Conservation (phyloP, 2,888 invertebrate genomes). For the Bhutanitis thaidina region DNA sequence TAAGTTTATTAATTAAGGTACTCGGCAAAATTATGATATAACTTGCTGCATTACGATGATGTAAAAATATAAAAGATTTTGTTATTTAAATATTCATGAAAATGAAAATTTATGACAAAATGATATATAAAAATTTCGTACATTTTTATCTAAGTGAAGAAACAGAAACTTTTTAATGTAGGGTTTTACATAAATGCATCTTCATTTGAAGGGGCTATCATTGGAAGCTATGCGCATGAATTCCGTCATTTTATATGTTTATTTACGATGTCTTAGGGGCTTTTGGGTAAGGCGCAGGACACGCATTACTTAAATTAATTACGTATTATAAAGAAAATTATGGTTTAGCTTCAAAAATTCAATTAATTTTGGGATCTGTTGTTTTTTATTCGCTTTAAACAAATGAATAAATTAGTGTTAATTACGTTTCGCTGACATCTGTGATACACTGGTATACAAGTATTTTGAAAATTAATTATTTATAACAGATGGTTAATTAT, state of each 20-base stretch:
- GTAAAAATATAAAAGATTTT: too few relatives aligned
- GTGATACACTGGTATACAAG: neutral
- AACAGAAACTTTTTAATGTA: too few relatives aligned
- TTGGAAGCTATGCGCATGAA: neutral
- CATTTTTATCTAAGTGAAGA: too few relatives aligned
- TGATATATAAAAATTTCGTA: too few relatives aligned
- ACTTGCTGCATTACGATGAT: too few relatives aligned
- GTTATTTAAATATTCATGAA: too few relatives aligned
- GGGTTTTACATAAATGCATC: too few relatives aligned
- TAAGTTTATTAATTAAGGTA: too few relatives aligned
- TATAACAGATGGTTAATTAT: neutral
- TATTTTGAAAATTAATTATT: neutral
- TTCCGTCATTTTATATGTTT: neutral
- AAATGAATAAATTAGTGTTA: conserved; percentile 19
- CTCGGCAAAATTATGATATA: too few relatives aligned
- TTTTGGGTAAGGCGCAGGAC: neutral
- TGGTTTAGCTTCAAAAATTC: conserved; percentile 42
- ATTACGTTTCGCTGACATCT: neutral
- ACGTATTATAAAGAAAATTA: conserved; percentile 31
- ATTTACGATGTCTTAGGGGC: neutral
- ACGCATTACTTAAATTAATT: conserved; percentile 23
- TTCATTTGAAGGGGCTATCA: neutral
- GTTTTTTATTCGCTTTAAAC: conserved; percentile 31
- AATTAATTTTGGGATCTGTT: conserved; percentile 38
- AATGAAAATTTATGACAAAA: too few relatives aligned